phyloP scores from a whole-genome alignment of 2,888 invertebrate genomes.

The Ferrisia virgata region DNA sequence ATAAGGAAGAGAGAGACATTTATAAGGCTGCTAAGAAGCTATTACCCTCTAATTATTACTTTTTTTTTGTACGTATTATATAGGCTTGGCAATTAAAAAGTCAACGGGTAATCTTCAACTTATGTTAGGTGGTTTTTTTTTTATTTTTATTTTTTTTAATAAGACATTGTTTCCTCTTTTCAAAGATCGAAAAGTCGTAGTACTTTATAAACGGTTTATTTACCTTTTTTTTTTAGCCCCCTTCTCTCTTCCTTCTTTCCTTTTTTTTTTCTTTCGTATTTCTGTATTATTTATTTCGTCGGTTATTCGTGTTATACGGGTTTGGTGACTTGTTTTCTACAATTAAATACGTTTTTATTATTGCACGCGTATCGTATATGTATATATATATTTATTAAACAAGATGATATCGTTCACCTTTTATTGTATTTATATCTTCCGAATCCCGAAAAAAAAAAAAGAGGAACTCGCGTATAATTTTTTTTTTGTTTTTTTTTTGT shows the following conservation, averaged over 20 bases:
- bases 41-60: slow-evolving; percentile 18
- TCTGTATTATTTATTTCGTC: slow-evolving; percentile 23
- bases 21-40: not conserved
- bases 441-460: too few relatives aligned
- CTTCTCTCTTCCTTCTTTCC: too few relatives aligned
- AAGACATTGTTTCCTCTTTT: slow-evolving; percentile 29
- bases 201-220: slow-evolving; percentile 21
- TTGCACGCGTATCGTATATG: not conserved
- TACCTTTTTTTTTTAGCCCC: not conserved
- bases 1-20: slow-evolving; percentile 21
- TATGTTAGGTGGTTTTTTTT: not conserved
- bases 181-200: not conserved
- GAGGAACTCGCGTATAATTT: not conserved
- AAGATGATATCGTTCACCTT: not conserved
- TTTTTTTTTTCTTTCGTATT: not conserved
- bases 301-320: slow-evolving; percentile 31
- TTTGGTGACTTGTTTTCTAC: not conserved
- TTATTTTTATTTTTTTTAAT: too few relatives aligned
- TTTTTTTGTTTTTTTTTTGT: not conserved
- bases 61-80: not conserved
- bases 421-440: not conserved
- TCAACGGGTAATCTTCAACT: not conserved
- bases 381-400: too few relatives aligned
- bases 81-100: slow-evolving; percentile 24
- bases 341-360: not conserved